phyloP scores from a whole-genome alignment of 2,888 invertebrate species.

The Drosophila bunnanda region DNA sequence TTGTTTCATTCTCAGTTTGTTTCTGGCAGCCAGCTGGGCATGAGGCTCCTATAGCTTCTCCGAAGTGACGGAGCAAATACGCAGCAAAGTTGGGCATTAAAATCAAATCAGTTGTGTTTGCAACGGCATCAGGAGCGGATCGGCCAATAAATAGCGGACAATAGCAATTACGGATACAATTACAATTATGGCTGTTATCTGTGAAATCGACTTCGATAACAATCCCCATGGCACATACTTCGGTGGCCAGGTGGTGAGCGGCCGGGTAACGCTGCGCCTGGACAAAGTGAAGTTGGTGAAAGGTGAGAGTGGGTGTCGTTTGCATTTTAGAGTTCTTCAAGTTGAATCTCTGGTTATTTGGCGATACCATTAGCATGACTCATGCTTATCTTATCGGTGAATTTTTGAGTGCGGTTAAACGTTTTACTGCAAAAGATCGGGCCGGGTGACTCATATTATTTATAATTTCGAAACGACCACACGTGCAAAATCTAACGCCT shows the following conservation, averaged over 20 bases:
- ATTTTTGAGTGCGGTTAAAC: constrained; percentile 25
- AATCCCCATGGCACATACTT: constrained; percentile 81
- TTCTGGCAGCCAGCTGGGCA: constrained; percentile 46
- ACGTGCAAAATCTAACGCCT: constrained; percentile 37
- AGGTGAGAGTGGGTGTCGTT: constrained; percentile 52
- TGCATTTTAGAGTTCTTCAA: not conserved
- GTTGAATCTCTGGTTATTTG: constrained; percentile 1
- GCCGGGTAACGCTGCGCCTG: constrained; percentile 68
- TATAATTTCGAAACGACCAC: constrained; percentile 21
- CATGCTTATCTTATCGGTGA: constrained; percentile 65
- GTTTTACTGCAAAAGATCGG: constrained; percentile 32
- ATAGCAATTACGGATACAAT: constrained; percentile 21
- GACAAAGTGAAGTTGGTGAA: constrained; percentile 72
- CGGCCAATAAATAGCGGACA: constrained; percentile 13
- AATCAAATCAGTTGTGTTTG: constrained; percentile 63
- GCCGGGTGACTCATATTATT: constrained; percentile 40
- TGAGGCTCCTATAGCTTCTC: constrained; percentile 33
- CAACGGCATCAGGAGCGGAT: constrained; percentile 43
- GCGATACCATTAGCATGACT: constrained; percentile 50
- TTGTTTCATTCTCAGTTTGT: constrained; percentile 64
- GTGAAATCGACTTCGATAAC: constrained; percentile 81
- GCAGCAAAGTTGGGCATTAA: constrained; percentile 26
- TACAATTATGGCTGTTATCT: constrained; percentile 75
- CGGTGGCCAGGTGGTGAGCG: constrained; percentile 79
- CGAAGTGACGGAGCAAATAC: constrained; percentile 23